Percentiles rank a stretch among this genome's conserved stretches.
These are phyloP conservation scores for Myotis davidii DNA, from an alignment of 2,113 vertebrate species.

Conservation along the genomic window DNA sequence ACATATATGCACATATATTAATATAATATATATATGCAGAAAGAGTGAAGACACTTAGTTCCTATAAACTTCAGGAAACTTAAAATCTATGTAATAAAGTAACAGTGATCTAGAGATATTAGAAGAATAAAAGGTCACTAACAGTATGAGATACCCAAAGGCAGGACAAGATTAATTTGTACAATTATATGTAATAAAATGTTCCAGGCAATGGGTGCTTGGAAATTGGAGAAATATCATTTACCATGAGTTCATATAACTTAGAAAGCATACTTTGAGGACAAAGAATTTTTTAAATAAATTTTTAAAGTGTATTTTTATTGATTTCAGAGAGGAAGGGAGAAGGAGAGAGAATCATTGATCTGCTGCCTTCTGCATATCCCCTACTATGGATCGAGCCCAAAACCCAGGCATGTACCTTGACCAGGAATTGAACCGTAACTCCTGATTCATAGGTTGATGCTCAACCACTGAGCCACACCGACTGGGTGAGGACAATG, in stretches of 20 bases:
- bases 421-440: no score
- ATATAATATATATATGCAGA: not conserved
- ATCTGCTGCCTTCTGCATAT: no score
- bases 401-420: no score
- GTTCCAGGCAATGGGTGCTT: slow-evolving; percentile 19
- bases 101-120: slow-evolving; percentile 22
- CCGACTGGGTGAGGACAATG: not conserved
- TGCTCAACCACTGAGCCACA: no score
- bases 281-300: not conserved
- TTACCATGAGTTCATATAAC: not conserved
- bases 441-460: no score
- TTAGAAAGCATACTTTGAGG: slow-evolving; percentile 36
- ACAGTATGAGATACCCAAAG: not conserved
- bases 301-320: no score
- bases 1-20: not conserved
- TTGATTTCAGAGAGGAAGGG: no score
- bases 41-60: slow-evolving; percentile 6
- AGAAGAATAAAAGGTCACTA: slow-evolving; percentile 26
- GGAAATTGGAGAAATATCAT: slow-evolving; percentile 45
- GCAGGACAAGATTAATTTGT: slow-evolving; percentile 39
- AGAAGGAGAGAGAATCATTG: no score
- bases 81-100: slow-evolving; percentile 6
- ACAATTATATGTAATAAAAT: slow-evolving; percentile 65
- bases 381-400: no score
- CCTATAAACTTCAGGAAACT: not conserved